Evolutionary conservation across 2,797 vertebrate species (phyloP).

Genomic region (Catamblyrhynchus diadema): DNA sequence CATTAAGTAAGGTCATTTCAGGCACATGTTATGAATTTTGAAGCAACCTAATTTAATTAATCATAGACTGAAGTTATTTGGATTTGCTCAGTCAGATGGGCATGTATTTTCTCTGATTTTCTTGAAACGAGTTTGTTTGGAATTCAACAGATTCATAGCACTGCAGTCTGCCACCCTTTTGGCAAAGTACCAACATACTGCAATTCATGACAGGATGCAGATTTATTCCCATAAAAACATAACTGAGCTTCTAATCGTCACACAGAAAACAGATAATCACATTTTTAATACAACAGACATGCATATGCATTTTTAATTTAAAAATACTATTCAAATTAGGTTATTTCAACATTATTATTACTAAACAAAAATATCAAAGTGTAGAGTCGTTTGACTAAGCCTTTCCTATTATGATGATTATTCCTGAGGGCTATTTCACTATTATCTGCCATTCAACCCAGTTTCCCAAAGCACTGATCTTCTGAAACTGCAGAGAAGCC

Average conservation of each 20-base stretch:
- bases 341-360: neutral
- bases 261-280: neutral
- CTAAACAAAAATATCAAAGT: neutral
- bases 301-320: neutral
- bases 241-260: neutral
- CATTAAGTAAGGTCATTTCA: neutral
- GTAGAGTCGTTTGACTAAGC: neutral
- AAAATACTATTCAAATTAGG: neutral
- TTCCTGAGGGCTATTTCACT: neutral
- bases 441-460: neutral
- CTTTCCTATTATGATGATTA: neutral
- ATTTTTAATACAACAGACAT: neutral
- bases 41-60: neutral
- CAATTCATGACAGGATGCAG: neutral
- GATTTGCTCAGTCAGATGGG: neutral
- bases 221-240: neutral
- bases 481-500: neutral
- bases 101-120: neutral
- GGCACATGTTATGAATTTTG: neutral
- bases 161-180: neutral
- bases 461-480: conserved; percentile 1
- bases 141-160: neutral
- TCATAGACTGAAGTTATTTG: neutral
- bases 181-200: neutral
- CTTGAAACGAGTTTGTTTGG: neutral